Base-by-base conservation (phyloP, 1,140 invertebrate genomes). In the Oncopodura yosiiana region DNA sequence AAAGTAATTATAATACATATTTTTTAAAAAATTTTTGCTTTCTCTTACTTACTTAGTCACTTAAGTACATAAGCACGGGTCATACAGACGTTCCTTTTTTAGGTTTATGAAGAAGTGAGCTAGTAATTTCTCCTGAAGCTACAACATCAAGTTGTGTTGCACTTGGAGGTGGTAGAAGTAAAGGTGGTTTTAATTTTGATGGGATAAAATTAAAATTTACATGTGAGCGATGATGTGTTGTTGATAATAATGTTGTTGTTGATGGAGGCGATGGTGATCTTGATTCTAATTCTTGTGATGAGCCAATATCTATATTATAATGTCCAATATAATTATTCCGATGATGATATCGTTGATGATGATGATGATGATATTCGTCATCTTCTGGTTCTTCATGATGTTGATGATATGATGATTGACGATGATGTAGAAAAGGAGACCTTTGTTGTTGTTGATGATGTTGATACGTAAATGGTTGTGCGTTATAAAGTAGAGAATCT, bases 251-350 rank as follows among this genome's bases (percentile, higher is more conserved):
- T 49, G 21, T 11, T 38, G 32, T 18, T 49, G 26, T 29, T 46
- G 48, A 38, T 24, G 48, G 24, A 38, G 18, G 21, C 46, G 43
- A 23, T 30, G 36, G 32, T 45, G 30, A 36, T 53, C 44, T 24
- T 37, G 32, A 37, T 34, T 53, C 26, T 43, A 32, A 43, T 32
- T 26, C 30, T n/a, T 18, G 8, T 37, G 42, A 39, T 38, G 48
- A n/a, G 48, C 12, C 21, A 24, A 27, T 29, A 19, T 23, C 39
- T 32, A 51, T 41, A 49, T 61, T 49, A 27, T 53, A 70, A n/a
- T n/a, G n/a, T n/a, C n/a, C n/a, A n/a, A n/a, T n/a, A n/a, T n/a
- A n/a, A n/a, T n/a, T n/a, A 30, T 46, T 30, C 27, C 44, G 27
- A 46, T 46, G 34, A 16, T 32, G 44, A 34, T 32, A 32, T 46